phyloP scores from a whole-genome alignment of 64 coral and sea anemone species.

The Trachythela sp. region DNA sequence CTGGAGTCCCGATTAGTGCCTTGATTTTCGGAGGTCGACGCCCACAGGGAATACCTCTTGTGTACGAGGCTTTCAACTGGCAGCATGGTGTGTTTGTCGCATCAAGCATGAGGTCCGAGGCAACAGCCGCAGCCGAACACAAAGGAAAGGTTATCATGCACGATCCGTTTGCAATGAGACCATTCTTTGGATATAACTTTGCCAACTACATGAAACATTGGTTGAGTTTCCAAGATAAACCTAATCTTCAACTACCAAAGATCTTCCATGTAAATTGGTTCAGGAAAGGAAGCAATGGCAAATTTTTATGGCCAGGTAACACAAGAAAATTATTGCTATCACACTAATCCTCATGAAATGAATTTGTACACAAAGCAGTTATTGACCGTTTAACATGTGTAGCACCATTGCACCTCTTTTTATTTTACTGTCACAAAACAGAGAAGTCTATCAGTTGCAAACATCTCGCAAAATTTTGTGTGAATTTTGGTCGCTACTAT shows the following conservation, averaged over 20 bases:
- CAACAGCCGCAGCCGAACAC: constrained; percentile 81
- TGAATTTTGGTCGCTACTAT: too few species aligned
- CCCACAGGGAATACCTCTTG: constrained; percentile 69
- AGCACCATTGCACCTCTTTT: too few species aligned
- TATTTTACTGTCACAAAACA: too few species aligned
- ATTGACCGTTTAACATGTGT: too few species aligned
- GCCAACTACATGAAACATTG: constrained; percentile 83
- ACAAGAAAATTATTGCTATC: neutral
- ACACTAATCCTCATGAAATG: too few species aligned
- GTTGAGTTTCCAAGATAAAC: constrained; percentile 59
- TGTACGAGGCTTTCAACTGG: constrained; percentile 88
- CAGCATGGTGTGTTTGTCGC: constrained; percentile 90
- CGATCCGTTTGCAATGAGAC: constrained; percentile 90
- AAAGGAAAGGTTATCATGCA: constrained; percentile 72
- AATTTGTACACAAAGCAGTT: too few species aligned
- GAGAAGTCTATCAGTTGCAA: too few species aligned
- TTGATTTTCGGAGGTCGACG: constrained; percentile 81
- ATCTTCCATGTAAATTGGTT: constrained; percentile 95
- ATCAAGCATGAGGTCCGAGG: constrained; percentile 73
- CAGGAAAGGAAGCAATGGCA: constrained; percentile 56
- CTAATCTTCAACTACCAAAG: constrained; percentile 61
- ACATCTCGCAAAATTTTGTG: too few species aligned
- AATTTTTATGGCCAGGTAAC: constrained; percentile 87
- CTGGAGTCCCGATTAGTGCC: constrained; percentile 75
- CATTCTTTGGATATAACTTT: constrained; percentile 92